A percentile compares a stretch with the other conserved stretches of the same genome.
These are phyloP conservation scores for Platycercus adscitus DNA, from an alignment of 2,113 vertebrate species.

Conservation along the genomic window DNA sequence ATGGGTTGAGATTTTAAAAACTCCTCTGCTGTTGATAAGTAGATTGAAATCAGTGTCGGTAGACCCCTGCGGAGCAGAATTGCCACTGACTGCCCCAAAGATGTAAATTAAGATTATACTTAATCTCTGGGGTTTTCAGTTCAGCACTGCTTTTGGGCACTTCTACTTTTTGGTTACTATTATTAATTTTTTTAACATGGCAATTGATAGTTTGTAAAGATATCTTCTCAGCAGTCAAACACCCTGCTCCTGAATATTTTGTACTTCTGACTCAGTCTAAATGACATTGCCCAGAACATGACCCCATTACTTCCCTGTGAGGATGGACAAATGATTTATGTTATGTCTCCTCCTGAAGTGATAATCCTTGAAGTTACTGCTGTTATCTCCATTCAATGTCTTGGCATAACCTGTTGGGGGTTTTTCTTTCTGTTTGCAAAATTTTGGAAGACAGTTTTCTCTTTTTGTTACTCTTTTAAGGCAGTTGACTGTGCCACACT, in stretches of 20 bases:
- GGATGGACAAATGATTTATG: not conserved
- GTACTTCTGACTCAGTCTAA: not conserved
- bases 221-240: not conserved
- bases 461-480: not conserved
- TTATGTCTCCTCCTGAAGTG: not conserved
- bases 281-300: not conserved
- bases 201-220: not conserved
- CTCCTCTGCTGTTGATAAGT: not conserved
- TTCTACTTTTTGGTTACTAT: not conserved
- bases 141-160: not conserved
- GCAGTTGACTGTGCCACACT: not conserved
- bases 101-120: not conserved
- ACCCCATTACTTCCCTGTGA: fast-evolving
- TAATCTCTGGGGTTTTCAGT: not conserved
- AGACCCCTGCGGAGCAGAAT: not conserved
- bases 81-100: not conserved
- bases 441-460: not conserved
- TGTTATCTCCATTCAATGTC: not conserved
- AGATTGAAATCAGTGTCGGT: not conserved
- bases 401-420: not conserved
- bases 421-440: not conserved
- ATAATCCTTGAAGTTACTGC: not conserved
- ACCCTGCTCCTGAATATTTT: not conserved
- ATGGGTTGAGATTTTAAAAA: not conserved
- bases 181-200: not conserved